Base-by-base conservation (phyloP, 2,888 invertebrate species). In the Resseliella maxima region DNA sequence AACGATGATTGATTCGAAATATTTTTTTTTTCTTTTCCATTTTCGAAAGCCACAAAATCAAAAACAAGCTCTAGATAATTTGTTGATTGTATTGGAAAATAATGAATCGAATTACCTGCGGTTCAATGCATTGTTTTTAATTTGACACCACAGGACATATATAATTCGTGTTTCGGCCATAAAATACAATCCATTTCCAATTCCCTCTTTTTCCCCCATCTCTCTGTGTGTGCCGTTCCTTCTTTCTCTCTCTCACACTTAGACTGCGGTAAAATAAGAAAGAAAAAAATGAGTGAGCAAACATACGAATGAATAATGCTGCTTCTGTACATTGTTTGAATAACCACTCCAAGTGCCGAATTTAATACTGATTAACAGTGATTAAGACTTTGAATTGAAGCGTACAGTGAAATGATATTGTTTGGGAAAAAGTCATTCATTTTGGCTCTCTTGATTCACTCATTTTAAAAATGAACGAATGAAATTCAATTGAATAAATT, bases 401-500 rank as follows among this genome's bases (percentile, higher is more conserved):
- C 6, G 38, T 8, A n/a, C 41, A n/a, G 31, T 24, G 83, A 38
- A 83, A 24, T 38, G 38, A 83, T 83, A 83, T 83, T 83, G 72
- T 83, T 3, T 38, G 36, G n/a, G n/a, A 24, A 83, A 83, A 36
- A 36, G 35, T 36, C 81, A 81, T 81, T 81, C 81, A 81, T 81
- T 36, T 36, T 81, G 8, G 18, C 18, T n/a, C 41, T 41, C 41
- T 41, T 41, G 5, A 50, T 50, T 31, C 72, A 2, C 31, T 72
- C 72, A 5, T 31, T 72, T 72, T 24, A 59, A 12, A 1, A 36
- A 81, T 81, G 81, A 5, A 81, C 38, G 83, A 83, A 83, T n/a
- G 83, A n/a, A 83, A 83, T 83, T 83, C 38, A 83, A 83, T 83
- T 83, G 83, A 83, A 38, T 83, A 38, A 83, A 83, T 83, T 83